These are phyloP conservation scores for Dicentrarchus labrax DNA, from an alignment of 2,113 vertebrate genomes.

Conservation along the genomic window DNA sequence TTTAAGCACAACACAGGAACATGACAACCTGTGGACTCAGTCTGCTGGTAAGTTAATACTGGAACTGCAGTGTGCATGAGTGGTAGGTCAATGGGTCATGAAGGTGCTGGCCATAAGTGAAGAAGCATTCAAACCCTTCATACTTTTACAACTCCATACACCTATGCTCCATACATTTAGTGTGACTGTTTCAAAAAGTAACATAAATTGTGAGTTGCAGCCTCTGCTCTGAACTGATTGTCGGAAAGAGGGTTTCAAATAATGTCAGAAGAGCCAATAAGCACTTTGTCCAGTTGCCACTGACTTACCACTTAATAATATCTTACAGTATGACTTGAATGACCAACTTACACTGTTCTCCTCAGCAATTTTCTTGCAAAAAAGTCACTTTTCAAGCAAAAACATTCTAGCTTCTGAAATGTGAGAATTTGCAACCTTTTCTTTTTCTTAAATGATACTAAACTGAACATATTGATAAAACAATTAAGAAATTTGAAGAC, in stretches of 20 bases:
- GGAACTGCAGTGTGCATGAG: background rate
- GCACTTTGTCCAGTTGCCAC: background rate
- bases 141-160: background rate
- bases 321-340: too few species aligned
- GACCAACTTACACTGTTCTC: background rate
- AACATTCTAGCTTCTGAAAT: background rate
- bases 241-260: background rate
- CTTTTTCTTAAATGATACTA: background rate
- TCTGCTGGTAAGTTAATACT: background rate
- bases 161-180: background rate
- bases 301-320: background rate
- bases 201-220: background rate
- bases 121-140: background rate
- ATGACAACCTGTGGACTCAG: background rate
- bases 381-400: background rate
- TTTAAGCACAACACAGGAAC: background rate
- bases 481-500: background rate
- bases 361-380: background rate
- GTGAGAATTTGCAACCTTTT: background rate
- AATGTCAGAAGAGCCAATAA: background rate
- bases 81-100: background rate
- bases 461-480: background rate
- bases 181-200: background rate
- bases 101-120: too few species aligned
- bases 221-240: background rate